phyloP scores from a whole-genome alignment of 2,888 invertebrate species.

The Sylvicola cinctus region DNA sequence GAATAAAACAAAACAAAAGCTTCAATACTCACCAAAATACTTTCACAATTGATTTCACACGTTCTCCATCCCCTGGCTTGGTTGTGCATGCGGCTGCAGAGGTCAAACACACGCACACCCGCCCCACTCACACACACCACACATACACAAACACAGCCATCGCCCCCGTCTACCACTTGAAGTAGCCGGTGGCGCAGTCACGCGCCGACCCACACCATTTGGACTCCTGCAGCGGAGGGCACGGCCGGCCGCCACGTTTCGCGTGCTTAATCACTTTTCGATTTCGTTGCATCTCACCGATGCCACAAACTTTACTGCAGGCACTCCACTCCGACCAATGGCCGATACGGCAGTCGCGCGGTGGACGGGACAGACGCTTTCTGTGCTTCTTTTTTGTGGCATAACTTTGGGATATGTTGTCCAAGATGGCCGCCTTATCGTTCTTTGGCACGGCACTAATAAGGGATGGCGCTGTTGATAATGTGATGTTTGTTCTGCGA shows the following conservation, averaged over 20 bases:
- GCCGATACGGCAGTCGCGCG: constrained; percentile 65
- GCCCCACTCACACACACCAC: no score
- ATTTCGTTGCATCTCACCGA: constrained; percentile 67
- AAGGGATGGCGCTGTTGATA: neutral
- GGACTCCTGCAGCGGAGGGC: constrained; percentile 66
- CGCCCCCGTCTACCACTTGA: constrained; percentile 35
- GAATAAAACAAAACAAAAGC: no score
- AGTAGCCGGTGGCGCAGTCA: constrained; percentile 40
- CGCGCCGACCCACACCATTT: constrained; percentile 72
- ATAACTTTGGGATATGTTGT: constrained; percentile 50
- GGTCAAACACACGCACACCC: no score
- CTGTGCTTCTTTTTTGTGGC: constrained; percentile 29
- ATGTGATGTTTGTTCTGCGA: neutral
- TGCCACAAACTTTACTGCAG: constrained; percentile 76
- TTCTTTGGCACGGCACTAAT: constrained; percentile 33
- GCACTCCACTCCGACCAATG: constrained; percentile 75
- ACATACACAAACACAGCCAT: no score
- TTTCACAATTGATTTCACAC: no score
- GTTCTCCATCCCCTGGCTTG: no score
- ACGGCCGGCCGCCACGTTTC: constrained; percentile 57
- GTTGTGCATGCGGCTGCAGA: no score
- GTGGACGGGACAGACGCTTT: constrained; percentile 30
- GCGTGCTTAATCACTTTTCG: constrained; percentile 58
- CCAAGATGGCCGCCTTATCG: constrained; percentile 46
- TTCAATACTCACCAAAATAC: no score